Evolutionary conservation across 2,113 vertebrate genomes (phyloP).

Genomic region (Arenaria interpres): DNA sequence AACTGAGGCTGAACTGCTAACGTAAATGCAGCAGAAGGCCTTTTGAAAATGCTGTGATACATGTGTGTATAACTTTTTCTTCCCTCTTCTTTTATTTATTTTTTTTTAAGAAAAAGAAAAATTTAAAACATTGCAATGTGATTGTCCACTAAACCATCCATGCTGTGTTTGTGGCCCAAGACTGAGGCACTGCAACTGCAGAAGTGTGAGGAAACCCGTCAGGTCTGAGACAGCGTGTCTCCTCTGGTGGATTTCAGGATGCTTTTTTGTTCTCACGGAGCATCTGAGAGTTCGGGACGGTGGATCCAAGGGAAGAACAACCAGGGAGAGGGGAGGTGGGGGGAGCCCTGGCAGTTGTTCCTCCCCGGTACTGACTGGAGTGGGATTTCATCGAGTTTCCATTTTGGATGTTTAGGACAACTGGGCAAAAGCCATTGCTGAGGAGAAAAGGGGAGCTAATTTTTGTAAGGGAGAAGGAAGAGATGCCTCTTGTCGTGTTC

Average conservation of each 20-base stretch:
- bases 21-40: slow-evolving; percentile 53
- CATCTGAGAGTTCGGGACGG: slow-evolving; percentile 43
- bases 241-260: slow-evolving; percentile 15
- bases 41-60: slow-evolving; percentile 74
- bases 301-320: slow-evolving; percentile 29
- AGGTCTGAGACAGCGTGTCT: not conserved
- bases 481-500: slow-evolving; percentile 41
- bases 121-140: slow-evolving; percentile 55
- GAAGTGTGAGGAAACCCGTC: not conserved
- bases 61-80: slow-evolving; percentile 45
- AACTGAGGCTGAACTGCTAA: slow-evolving; percentile 69
- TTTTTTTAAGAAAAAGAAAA: slow-evolving; percentile 50
- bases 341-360: not conserved
- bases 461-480: slow-evolving; percentile 46
- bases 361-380: slow-evolving; percentile 3
- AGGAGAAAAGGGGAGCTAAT: slow-evolving; percentile 24
- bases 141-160: slow-evolving; percentile 50
- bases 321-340: slow-evolving; percentile 25
- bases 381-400: not conserved
- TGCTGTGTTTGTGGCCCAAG: slow-evolving; percentile 51
- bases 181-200: slow-evolving; percentile 41
- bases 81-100: slow-evolving; percentile 20
- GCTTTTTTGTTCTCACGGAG: not conserved
- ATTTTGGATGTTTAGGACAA: slow-evolving; percentile 40
- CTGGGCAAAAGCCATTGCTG: slow-evolving; percentile 36